Percentiles rank a stretch among this genome's conserved stretches.
Conservation (phyloP, 2,888 invertebrate species). For the Saturnia japonica region DNA sequence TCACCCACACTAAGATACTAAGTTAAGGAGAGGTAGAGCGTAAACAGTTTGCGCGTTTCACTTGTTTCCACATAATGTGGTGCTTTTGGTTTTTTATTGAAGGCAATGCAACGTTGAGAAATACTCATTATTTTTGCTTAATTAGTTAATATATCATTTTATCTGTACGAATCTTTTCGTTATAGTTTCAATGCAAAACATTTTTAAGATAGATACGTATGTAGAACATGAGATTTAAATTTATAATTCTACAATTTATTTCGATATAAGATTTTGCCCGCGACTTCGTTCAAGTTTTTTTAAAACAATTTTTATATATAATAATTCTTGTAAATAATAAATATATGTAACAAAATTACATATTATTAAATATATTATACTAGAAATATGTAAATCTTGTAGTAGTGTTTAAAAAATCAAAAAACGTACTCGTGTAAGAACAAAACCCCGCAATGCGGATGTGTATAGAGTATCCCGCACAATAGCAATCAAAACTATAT, state of each 20-base stretch:
- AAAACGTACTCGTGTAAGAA: not conserved
- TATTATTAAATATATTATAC: too few relatives aligned
- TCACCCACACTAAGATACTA: conserved; percentile 43
- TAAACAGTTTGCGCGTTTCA: conserved; percentile 48
- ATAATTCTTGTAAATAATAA: too few relatives aligned
- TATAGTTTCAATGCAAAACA: not conserved
- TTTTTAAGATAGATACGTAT: not conserved
- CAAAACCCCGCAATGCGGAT: conserved; percentile 6
- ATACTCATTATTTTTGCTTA: not conserved
- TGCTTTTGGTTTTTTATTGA: not conserved
- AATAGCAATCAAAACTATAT: not conserved
- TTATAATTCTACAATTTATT: not conserved
- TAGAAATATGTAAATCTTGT: too few relatives aligned
- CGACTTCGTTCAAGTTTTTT: too few relatives aligned
- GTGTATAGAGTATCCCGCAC: not conserved
- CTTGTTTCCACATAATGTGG: conserved; percentile 40
- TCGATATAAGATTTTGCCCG: not conserved
- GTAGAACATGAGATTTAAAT: too few relatives aligned
- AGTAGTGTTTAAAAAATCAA: too few relatives aligned
- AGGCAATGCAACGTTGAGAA: not conserved
- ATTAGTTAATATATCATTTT: not conserved
- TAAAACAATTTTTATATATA: too few relatives aligned
- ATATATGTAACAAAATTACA: too few relatives aligned
- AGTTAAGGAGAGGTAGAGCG: conserved; percentile 42
- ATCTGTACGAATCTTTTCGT: not conserved